phyloP scores from a whole-genome alignment of 2,888 invertebrate species.

The Cephus spinipes region DNA sequence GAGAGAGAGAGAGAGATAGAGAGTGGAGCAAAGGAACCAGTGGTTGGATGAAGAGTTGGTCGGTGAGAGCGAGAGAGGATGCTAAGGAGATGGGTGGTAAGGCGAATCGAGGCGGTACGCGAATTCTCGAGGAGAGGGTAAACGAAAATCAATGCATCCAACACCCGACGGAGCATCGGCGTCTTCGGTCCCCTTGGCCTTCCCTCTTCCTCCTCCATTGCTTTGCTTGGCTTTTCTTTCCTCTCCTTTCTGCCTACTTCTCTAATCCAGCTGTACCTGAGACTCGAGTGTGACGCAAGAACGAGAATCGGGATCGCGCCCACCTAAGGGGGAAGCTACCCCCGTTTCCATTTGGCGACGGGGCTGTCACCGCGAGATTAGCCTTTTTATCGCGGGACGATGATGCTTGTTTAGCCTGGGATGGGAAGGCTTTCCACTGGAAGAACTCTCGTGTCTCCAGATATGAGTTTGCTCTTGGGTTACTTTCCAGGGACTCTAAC shows the following conservation, averaged over 20 bases:
- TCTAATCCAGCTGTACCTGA: neutral
- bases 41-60: neutral
- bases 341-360: slow-evolving; percentile 3
- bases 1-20: neutral
- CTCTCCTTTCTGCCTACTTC: neutral
- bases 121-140: slow-evolving; percentile 42
- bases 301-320: slow-evolving; percentile 8
- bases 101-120: neutral
- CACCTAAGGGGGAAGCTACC: neutral
- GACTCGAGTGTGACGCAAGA: slow-evolving; percentile 13
- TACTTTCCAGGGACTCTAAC: neutral
- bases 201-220: neutral
- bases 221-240: neutral
- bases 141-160: slow-evolving; percentile 64
- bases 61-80: slow-evolving; percentile 16
- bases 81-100: neutral
- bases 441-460: neutral
- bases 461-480: neutral
- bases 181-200: slow-evolving; percentile 19
- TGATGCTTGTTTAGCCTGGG: slow-evolving; percentile 22
- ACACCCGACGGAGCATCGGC: slow-evolving; percentile 36
- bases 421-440: neutral
- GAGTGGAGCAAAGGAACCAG: neutral
- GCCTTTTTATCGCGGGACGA: slow-evolving; percentile 22
- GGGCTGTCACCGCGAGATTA: slow-evolving; percentile 23